Conservation (phyloP, 2,888 invertebrate species). For the Ceriagrion tenellum region DNA sequence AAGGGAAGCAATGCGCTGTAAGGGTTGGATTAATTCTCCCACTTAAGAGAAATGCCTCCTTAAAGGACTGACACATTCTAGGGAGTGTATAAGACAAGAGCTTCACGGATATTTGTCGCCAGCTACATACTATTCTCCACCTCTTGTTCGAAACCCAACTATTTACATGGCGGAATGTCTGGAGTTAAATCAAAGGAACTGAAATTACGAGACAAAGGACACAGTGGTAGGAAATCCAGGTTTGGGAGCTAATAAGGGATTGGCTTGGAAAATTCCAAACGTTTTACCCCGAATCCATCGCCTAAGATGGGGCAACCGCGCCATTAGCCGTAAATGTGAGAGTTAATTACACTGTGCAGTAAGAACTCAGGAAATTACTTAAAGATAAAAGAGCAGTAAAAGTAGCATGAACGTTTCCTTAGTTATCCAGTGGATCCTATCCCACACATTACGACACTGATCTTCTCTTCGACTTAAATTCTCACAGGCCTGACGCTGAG, state of each 20-base stretch:
- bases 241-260: neutral
- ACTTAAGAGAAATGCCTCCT: neutral
- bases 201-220: neutral
- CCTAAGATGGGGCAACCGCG: neutral
- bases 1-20: neutral
- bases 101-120: neutral
- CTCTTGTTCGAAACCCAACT: neutral
- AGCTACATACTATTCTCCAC: neutral
- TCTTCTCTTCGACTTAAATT: neutral
- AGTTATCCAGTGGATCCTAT: too few species aligned
- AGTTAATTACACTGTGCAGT: neutral
- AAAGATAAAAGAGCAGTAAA: too few species aligned
- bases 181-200: neutral
- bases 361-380: neutral
- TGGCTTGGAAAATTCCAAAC: neutral
- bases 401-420: too few species aligned
- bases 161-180: neutral
- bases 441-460: neutral
- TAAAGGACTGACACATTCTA: neutral
- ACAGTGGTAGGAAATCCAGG: neutral
- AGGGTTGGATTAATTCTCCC: neutral
- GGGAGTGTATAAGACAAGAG: too few species aligned
- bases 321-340: neutral
- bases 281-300: neutral
- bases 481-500: neutral